Base-by-base conservation (phyloP, 2,888 invertebrate genomes). In the Abscondita cerata region DNA sequence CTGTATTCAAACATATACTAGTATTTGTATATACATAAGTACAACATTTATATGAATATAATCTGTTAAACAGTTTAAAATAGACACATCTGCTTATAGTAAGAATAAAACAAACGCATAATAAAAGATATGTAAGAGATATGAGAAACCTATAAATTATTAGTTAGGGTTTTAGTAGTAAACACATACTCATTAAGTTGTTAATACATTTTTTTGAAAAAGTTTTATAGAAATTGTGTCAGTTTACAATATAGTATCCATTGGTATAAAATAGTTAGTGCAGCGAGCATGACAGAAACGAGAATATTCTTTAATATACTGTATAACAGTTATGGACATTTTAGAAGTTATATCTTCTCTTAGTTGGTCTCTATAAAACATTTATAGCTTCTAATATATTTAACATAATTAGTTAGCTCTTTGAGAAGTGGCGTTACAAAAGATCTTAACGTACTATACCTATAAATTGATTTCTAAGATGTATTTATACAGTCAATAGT, bases 1-100 rank as follows among this genome's bases (percentile, higher is more conserved):
- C 53, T 47, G 59, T 55, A 50, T 54, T 62, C 50, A 59, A 62
- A 62, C 54, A 51, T 59, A 62, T 46, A 51, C 46, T 58, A 56
- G 54, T 62, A 62, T 59, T 44, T 44, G 59, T 59, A 62, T 54
- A 58, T 59, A 59, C 44, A 55, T 62, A 59, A 36, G 46, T 62
- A 58, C 62, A 60, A 60, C 54, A 54, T 60, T 54, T 48, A 59
- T 59, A 53, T 38, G 57, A 41, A 36, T 58, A 52, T 46, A 50
- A 51, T 51, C 12, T 58, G 52, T 44, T 18, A 25, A 47, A 20
- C 25, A 47, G 9, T n/a, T 19, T 33, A 8, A 51, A 16, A 36
- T 19, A 51, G 36, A 36, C 18, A 51, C 8, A 11, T 36, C 9
- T 51, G 16, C 16, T 16, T 18, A 16, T 51, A 15, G 4, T 33